Conservation (phyloP, 2,797 vertebrate species). For the Pantherophis vulpinus region DNA sequence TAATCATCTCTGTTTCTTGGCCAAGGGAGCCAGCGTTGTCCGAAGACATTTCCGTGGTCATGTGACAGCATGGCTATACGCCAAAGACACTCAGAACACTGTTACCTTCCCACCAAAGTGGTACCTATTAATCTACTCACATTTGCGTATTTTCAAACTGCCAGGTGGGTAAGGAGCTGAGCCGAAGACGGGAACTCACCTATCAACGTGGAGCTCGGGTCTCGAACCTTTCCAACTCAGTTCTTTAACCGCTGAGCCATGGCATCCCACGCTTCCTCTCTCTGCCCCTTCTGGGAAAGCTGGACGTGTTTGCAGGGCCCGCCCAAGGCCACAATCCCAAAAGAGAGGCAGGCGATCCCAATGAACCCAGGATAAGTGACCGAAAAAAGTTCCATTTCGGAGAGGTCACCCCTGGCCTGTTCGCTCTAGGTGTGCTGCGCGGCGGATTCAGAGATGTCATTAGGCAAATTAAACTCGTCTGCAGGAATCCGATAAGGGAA, state of each 20-base stretch:
- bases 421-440: constrained; percentile 11
- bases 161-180: not conserved
- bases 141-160: not conserved
- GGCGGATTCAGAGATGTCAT: constrained; percentile 35
- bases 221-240: not conserved
- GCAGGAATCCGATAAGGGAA: constrained; percentile 57
- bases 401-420: not conserved
- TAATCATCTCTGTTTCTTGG: not conserved
- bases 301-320: not conserved
- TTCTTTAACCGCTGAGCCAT: not conserved
- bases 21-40: not conserved
- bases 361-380: accelerated
- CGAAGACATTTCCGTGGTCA: not conserved
- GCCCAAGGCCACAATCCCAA: not conserved
- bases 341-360: not conserved
- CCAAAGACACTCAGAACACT: not conserved
- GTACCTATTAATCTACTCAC: not conserved
- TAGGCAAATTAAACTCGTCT: constrained; percentile 58
- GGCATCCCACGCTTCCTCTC: not conserved
- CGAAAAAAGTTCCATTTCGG: not conserved
- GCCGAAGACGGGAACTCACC: not conserved
- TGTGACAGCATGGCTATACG: too few species aligned
- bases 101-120: not conserved
- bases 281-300: not conserved
- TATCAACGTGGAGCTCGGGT: accelerated